phyloP scores from a whole-genome alignment of 2,113 vertebrate species.

The Periophthalmodon schlosseri region DNA sequence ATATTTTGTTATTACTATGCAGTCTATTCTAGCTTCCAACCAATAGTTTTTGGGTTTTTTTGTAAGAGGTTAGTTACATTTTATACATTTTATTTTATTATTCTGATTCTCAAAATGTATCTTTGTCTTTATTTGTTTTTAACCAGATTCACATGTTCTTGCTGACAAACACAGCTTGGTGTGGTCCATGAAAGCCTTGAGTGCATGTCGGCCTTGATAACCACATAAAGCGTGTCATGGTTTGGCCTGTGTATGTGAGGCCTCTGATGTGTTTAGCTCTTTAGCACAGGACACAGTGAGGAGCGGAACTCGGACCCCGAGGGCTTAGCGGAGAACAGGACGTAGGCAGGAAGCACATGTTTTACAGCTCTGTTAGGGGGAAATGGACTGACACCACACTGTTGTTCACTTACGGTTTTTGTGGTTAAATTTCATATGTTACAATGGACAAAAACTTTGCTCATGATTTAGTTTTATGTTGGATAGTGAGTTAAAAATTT shows the following conservation, averaged over 20 bases:
- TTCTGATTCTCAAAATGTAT: background rate
- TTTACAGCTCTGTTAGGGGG: conserved; percentile 41
- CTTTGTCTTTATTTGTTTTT: background rate
- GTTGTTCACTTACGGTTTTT: conserved; percentile 13
- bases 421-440: background rate
- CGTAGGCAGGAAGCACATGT: conserved; percentile 37
- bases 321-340: conserved; percentile 36
- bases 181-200: conserved; percentile 3
- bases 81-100: background rate
- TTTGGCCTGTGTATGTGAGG: conserved; percentile 47
- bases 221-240: conserved; percentile 10
- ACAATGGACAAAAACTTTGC: background rate
- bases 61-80: background rate
- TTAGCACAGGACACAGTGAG: conserved; percentile 40
- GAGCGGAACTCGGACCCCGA: conserved; percentile 22
- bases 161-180: background rate
- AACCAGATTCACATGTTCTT: background rate
- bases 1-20: too few relatives aligned
- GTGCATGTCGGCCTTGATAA: background rate
- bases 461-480: too few relatives aligned
- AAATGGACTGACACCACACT: conserved; percentile 44
- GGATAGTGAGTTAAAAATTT: too few relatives aligned
- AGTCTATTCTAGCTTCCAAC: too few relatives aligned
- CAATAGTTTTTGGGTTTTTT: too few relatives aligned
- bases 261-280: conserved; percentile 52